Evolutionary conservation across 1,140 invertebrate genomes (phyloP).

Genomic region (Drosophila rufa): DNA sequence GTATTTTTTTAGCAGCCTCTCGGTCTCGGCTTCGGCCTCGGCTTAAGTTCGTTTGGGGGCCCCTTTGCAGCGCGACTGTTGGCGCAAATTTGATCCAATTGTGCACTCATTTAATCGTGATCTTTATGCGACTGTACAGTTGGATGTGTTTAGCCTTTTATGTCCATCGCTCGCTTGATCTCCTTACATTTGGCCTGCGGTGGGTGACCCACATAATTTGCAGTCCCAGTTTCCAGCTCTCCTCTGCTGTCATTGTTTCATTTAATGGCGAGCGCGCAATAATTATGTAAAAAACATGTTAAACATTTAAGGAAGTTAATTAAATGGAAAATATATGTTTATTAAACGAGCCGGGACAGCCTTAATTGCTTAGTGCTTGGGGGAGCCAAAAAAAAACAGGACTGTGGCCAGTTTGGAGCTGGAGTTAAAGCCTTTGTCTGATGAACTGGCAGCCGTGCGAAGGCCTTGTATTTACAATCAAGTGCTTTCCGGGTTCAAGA

Average conservation of each 20-base stretch:
- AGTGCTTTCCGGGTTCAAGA: conserved; percentile 42
- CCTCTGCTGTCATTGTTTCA: conserved; percentile 37
- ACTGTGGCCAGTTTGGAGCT: conserved; percentile 16
- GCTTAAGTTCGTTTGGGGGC: conserved; percentile 44
- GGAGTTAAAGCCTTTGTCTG: conserved; percentile 43
- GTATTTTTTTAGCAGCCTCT: conserved; percentile 15
- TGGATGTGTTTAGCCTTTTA: conserved; percentile 84
- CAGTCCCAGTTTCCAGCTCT: conserved; percentile 32
- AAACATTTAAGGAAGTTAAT: conserved; percentile 81
- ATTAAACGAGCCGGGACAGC: conserved; percentile 69
- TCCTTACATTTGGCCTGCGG: conserved; percentile 58
- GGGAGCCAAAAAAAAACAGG: conserved; percentile 43
- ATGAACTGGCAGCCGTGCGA: conserved; percentile 27
- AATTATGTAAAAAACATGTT: conserved; percentile 80
- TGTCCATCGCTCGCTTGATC: conserved; percentile 59
- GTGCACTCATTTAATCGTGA: conserved; percentile 84
- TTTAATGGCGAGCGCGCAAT: conserved; percentile 48
- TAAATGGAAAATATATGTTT: conserved; percentile 81
- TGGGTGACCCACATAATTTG: conserved; percentile 76
- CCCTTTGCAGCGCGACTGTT: conserved; percentile 43
- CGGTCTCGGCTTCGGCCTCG: conserved; percentile 34
- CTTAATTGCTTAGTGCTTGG: conserved; percentile 64
- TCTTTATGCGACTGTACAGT: conserved; percentile 82
- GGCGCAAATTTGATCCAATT: conserved; percentile 84
- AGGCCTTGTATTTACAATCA: conserved; percentile 34